phyloP scores from a whole-genome alignment of 1,140 invertebrate genomes.

The Zaprionus ghesquierei region DNA sequence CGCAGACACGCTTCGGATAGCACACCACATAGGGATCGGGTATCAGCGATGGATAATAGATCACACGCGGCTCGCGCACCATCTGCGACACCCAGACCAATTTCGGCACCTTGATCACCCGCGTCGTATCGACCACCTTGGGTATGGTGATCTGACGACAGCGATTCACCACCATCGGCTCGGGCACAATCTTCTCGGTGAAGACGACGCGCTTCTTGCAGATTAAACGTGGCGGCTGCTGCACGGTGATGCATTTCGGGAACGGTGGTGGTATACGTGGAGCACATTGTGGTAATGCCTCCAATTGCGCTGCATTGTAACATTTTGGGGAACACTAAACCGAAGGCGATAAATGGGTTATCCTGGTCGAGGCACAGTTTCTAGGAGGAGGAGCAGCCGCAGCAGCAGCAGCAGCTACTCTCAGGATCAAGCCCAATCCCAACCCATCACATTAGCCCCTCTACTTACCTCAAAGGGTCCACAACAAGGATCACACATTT shows the following conservation, averaged over 20 bases:
- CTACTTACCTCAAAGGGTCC: slow-evolving; percentile 76
- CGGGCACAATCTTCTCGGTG: slow-evolving; percentile 55
- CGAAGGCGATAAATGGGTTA: not conserved
- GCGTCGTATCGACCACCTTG: slow-evolving; percentile 64
- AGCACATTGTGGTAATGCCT: slow-evolving; percentile 61
- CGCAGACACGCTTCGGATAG: slow-evolving; percentile 61
- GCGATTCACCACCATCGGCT: slow-evolving; percentile 67
- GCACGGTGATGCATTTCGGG: slow-evolving; percentile 65
- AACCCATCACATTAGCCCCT: not conserved
- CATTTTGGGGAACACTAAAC: slow-evolving; percentile 63
- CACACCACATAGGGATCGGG: slow-evolving; percentile 73
- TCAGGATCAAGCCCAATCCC: too few species aligned
- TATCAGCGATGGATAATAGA: slow-evolving; percentile 65
- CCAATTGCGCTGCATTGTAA: slow-evolving; percentile 53
- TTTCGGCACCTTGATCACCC: slow-evolving; percentile 64
- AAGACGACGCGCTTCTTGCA: slow-evolving; percentile 65
- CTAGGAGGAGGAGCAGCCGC: too few species aligned
- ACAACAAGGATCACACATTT: slow-evolving; percentile 73
- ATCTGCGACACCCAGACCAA: slow-evolving; percentile 65
- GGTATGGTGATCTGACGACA: slow-evolving; percentile 62
- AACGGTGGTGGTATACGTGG: slow-evolving; percentile 58
- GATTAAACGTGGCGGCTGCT: slow-evolving; percentile 64
- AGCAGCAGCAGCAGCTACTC: not conserved
- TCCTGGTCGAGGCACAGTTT: too few species aligned
- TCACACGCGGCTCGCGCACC: slow-evolving; percentile 61